Base-by-base conservation (phyloP, 2,888 invertebrate genomes). In the Metopia argyrocephala region DNA sequence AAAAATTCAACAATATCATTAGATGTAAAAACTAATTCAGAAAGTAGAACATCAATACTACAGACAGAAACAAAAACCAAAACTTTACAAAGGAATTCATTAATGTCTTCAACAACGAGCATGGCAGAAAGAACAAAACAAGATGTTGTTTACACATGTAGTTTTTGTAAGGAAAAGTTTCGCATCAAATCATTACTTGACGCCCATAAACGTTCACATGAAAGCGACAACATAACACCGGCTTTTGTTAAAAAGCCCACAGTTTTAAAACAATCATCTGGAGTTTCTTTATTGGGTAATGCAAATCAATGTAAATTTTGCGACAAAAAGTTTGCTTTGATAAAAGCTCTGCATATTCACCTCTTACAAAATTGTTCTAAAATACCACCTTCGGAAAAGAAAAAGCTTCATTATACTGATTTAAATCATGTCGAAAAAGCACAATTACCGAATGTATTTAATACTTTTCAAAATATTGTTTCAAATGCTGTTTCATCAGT, bases 301-400 rank as follows among this genome's bases (percentile, higher is more conserved):
- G 15, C 48, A 0, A 86, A 86, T 65, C 84, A 85, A 56, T 89
- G 89, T 82, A 88, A 87, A 69, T 89, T 85, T 73, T 89, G 89
- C 66, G 89, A 89, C 82, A 89, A 89, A 64, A 87, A 86, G 61
- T 89, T 89, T 56, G 88, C 87, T 1, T 78, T 89, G 54, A 81
- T 85, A 15, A 88, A 87, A 15, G 88, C 89, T 0, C 82, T 89
- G 3, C 86, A 86, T 70, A 89, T 89, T 54, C 89, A 89, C 74
- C 84, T 89, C 18, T 82, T 89, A 84, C 86, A 89, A 75, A 88
- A 89, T 27, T 89, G 89, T 69, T 82, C 84, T 23, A 89, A 89
- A 82, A 89, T 89, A 76, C 89, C 89, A 6, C 89, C 89, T 9
- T 76, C 71, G 0, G 88, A 89, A 3, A 89, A 89, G 76, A 87